Base-by-base conservation (phyloP, 1,140 invertebrate species). In the Apis laboriosa region DNA sequence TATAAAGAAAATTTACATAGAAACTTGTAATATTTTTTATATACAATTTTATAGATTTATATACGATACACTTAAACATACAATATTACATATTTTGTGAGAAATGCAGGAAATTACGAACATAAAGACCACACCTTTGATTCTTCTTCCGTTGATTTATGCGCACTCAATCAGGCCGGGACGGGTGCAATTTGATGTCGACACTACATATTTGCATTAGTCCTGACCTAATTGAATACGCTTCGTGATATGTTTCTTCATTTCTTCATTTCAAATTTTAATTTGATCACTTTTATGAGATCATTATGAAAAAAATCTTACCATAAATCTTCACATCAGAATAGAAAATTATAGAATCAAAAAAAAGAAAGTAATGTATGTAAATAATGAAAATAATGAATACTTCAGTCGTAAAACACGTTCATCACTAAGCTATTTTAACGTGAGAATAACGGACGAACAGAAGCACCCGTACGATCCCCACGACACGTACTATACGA, bases 111-210 rank as follows among this genome's bases (percentile, higher is more conserved):
- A 19, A 77, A 60, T 82, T 19, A 9, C 21, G 17, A 55, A 34
- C 19, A 17, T n/a, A 49, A 63, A 56, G 24, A 24, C 75, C 28
- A 78, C 81, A 78, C 67, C 58, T 72, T 72, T 34, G 66, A 64
- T 80, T 80, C 51, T 64, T 51, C 64, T 63, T 68, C 53, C 28
- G 88, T 60, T 58, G 87, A 77, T 82, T 76, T 64, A 68, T n/a
- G 78, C 84, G 74, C 55, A 80, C 87, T 84, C 87, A 89, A 91
- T 90, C 90, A 92, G 92, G 91, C 92, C 91, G 92, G 92, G 92
- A 92, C 91, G 86, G 87, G 92, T 92, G 92, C 92, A 92, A 92
- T 92, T 90, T 92, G 91, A 92, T 89, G 85, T 86, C 55, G 83
- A 91, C 88, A 84, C 76, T 86, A 92, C 92, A 92, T 91, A 92